Evolutionary conservation across 2,888 invertebrate genomes (phyloP), one percentile per base, ranked within the genome.

Genomic region (Sarcophaga caerulescens): DNA sequence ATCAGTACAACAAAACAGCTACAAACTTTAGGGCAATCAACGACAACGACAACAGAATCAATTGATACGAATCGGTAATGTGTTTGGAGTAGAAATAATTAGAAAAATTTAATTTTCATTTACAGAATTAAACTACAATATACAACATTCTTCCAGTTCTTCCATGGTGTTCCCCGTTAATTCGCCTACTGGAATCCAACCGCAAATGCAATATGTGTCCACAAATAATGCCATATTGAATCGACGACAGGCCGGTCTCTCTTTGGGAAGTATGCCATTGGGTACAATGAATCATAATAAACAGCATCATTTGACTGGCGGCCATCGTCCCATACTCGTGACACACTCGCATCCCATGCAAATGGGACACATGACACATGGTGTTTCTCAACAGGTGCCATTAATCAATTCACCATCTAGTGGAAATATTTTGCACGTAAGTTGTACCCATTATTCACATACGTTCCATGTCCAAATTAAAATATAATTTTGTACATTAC

Each of bases 381-480:
- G 89, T 17, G 89, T 90, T 8, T 88, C 91, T 12, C 91, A 91
- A 71, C 92, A 92, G 78, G 86, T 93, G 82, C 93, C 93, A 23
- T 88, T 93, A 62, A 91, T 93, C 62, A 93, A 96, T 92, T 96
- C 96, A 89, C 96, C 96, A 88, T 96, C 96, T 45, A 94, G 94
- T 89, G 96, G 96, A 85, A 97, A 96, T 89, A 95, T 97, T 90
- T 94, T 96, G 89, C 95, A 96, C 90, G 93, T 93, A 89, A 89
- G 88, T 87, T 44, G 11, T 21, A 21, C 11, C 4, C 62, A 23
- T 62, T 62, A 21, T 35, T 3, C 14, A 25, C 12, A 4, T 47
- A 5, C 14, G 4, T 10, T 47, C 14, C 57, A 17, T 57, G 17
- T 57, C 6, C 45, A n/a, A 35, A 8, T 8, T 35, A 35, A 10